Conservation (phyloP, 2,888 invertebrate species). For the Drosophila niveifrons region DNA sequence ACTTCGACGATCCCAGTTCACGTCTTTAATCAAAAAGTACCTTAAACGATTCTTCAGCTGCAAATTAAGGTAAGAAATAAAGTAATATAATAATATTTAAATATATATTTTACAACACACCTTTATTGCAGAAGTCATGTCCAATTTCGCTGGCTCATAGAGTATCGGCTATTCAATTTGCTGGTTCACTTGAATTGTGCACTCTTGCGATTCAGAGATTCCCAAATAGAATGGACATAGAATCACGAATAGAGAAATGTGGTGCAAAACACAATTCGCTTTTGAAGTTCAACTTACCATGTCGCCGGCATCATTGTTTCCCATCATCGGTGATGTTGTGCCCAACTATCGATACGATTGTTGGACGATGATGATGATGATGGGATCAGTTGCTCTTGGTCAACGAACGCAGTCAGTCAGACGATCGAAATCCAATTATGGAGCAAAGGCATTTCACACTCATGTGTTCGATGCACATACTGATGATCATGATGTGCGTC, state of each 20-base stretch:
- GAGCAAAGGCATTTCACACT: constrained; percentile 9
- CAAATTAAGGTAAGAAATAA: too few species aligned
- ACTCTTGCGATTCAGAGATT: constrained; percentile 63
- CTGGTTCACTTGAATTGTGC: constrained; percentile 45
- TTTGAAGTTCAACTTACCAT: constrained; percentile 71
- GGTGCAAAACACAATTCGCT: constrained; percentile 52
- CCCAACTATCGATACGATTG: constrained; percentile 34
- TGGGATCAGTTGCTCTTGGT: constrained; percentile 44
- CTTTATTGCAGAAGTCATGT: too few species aligned
- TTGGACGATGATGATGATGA: too few species aligned
- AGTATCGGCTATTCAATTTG: constrained; percentile 22
- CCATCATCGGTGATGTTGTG: constrained; percentile 21
- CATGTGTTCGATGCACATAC: constrained; percentile 24
- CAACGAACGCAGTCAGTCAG: constrained; percentile 49
- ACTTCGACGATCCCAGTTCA: too few species aligned
- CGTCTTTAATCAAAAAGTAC: too few species aligned
- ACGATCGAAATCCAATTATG: constrained; percentile 23
- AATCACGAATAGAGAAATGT: constrained; percentile 24
- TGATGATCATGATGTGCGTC: constrained; percentile 5
- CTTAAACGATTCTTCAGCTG: too few species aligned
- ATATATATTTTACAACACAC: too few species aligned
- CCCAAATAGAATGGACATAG: constrained; percentile 41
- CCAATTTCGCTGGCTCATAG: background rate
- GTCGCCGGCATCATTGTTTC: constrained; percentile 72
- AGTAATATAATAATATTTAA: too few species aligned